phyloP scores from a whole-genome alignment of 1,140 invertebrate genomes.

The Nixonia krombeini region DNA sequence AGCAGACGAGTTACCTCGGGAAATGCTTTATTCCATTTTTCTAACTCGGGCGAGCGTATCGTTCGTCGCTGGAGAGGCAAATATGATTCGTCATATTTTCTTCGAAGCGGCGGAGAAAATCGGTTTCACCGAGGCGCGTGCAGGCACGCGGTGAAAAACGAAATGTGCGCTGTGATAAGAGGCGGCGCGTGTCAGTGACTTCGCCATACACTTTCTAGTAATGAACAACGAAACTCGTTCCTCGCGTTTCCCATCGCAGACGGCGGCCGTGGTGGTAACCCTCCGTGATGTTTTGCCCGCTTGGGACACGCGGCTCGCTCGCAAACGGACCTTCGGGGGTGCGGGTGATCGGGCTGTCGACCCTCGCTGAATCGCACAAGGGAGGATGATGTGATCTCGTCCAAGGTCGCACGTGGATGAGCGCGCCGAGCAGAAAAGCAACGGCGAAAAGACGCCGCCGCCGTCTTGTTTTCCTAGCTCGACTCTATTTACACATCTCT shows the following conservation, averaged over 20 bases:
- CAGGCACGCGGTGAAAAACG: constrained; percentile 20
- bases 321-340: neutral
- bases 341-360: constrained; percentile 43
- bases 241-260: constrained; percentile 13
- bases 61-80: no score
- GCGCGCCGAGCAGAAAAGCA: constrained; percentile 3
- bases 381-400: constrained; percentile 47
- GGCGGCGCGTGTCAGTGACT: constrained; percentile 42
- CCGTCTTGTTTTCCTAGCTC: no score
- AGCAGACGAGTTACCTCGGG: no score
- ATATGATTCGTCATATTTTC: neutral
- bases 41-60: no score
- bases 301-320: neutral
- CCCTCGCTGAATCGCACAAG: constrained; percentile 40
- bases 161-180: constrained; percentile 5
- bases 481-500: no score
- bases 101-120: constrained; percentile 23
- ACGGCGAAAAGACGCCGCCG: no score
- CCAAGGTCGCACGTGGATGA: constrained; percentile 66
- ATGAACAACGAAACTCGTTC: constrained; percentile 30
- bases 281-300: neutral
- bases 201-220: constrained; percentile 39
- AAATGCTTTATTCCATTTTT: no score
- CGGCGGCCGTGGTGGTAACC: neutral
- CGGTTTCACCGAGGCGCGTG: constrained; percentile 13